Percentiles rank a stretch among this genome's conserved stretches.
phyloP scores from a whole-genome alignment of 1,140 invertebrate genomes.

The Prorops nasuta region DNA sequence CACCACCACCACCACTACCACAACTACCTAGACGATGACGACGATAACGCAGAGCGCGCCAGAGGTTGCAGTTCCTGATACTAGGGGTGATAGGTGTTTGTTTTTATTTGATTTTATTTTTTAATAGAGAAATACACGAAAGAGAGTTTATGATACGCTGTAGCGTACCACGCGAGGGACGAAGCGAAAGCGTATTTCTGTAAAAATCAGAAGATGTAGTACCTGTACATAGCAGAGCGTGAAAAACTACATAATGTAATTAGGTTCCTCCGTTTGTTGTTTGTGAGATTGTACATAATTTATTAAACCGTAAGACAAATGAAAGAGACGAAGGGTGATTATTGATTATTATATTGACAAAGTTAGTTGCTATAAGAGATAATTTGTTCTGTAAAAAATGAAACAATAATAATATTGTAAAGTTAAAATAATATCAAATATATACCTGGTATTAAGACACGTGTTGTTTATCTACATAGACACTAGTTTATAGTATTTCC shows the following conservation, averaged over 20 bases:
- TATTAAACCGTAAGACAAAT: slow-evolving; percentile 50
- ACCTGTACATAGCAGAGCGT: slow-evolving; percentile 56
- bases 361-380: slow-evolving; percentile 43
- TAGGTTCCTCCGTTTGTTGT: slow-evolving; percentile 58
- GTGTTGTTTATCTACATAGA: background rate
- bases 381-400: slow-evolving; percentile 50
- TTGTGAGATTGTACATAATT: slow-evolving; percentile 58
- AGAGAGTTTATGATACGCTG: slow-evolving; percentile 6
- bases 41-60: slow-evolving; percentile 24
- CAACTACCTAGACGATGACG: slow-evolving; percentile 30
- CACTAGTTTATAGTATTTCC: too few species aligned
- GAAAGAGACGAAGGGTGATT: slow-evolving; percentile 33
- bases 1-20: slow-evolving; percentile 25
- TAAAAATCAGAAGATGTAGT: slow-evolving; percentile 52
- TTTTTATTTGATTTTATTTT: slow-evolving; percentile 23
- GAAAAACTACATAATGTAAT: slow-evolving; percentile 55
- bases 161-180: background rate
- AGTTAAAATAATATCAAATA: slow-evolving; percentile 53
- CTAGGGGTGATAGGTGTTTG: slow-evolving; percentile 38
- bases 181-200: slow-evolving; percentile 24
- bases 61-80: slow-evolving; percentile 48
- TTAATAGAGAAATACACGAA: slow-evolving; percentile 20
- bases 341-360: slow-evolving; percentile 52
- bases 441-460: slow-evolving; percentile 50
- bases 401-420: slow-evolving; percentile 52